Conservation (phyloP, 2,113 vertebrate genomes). For the Pseudorasbora parva region DNA sequence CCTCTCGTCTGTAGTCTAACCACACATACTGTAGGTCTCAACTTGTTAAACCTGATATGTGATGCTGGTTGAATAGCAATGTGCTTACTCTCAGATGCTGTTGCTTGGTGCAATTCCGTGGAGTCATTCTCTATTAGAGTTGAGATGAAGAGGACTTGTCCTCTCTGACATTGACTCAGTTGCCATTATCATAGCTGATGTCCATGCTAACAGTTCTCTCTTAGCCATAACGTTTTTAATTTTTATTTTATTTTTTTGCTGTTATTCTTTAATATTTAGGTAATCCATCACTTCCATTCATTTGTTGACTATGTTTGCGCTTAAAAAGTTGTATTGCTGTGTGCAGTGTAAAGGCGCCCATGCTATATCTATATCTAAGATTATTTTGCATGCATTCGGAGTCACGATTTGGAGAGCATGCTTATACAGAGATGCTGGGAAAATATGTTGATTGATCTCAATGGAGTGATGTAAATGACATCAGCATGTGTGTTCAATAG, state of each 20-base stretch:
- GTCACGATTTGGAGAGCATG: slow-evolving; percentile 3
- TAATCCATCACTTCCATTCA: slow-evolving; percentile 1
- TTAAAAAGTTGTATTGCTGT: not conserved
- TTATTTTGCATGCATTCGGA: slow-evolving; percentile 24
- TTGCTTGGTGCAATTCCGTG: slow-evolving; percentile 72
- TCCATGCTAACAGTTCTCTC: slow-evolving; percentile 26
- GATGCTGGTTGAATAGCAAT: slow-evolving; percentile 72
- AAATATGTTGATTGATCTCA: slow-evolving; percentile 32
- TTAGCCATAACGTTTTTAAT: not conserved
- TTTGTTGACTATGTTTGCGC: not conserved
- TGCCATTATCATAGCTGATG: slow-evolving; percentile 34
- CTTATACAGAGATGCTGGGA: not conserved
- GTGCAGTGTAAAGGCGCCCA: not conserved
- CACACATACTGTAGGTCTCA: slow-evolving; percentile 66
- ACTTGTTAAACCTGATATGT: slow-evolving; percentile 69
- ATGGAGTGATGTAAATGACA: slow-evolving; percentile 19
- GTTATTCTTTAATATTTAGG: not conserved
- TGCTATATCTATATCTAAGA: slow-evolving; percentile 1
- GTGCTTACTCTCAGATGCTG: slow-evolving; percentile 65
- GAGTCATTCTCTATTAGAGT: slow-evolving; percentile 77
- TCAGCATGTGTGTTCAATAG: slow-evolving; percentile 19
- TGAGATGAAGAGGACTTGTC: slow-evolving; percentile 72
- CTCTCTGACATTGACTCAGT: slow-evolving; percentile 57
- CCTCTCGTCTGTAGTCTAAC: slow-evolving; percentile 70
- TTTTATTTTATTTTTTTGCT: not conserved